Evolutionary conservation across 64 coral and sea anemone genomes (phyloP).

Genomic region (Actinia tenebrosa): DNA sequence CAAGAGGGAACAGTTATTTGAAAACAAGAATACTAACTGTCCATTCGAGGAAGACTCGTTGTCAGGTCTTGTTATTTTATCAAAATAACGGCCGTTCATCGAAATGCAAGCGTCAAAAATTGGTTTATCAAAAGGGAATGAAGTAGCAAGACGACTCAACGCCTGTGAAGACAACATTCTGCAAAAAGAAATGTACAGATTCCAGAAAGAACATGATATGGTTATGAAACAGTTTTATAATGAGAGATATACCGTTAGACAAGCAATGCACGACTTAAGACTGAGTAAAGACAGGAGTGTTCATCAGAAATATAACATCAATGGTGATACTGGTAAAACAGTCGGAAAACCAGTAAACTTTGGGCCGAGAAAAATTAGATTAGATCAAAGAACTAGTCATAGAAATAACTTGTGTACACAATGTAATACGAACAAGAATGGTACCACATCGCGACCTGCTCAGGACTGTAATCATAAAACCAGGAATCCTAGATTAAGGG

Average conservation of each 20-base stretch:
- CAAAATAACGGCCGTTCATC: not conserved
- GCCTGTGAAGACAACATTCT: conserved; percentile 51
- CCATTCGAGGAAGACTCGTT: not conserved
- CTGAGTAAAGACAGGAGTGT: not conserved
- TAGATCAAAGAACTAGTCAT: not conserved
- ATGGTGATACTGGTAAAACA: not conserved
- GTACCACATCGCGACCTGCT: not conserved
- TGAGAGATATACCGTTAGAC: conserved; percentile 26
- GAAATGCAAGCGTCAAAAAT: not conserved
- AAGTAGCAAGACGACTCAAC: conserved; percentile 70
- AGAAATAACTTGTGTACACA: not conserved
- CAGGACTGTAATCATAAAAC: not conserved
- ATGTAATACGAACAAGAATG: not conserved
- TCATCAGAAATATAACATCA: not conserved
- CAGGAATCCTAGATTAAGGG: not conserved
- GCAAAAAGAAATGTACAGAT: conserved; percentile 53
- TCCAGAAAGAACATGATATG: conserved; percentile 59
- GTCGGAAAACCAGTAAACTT: not conserved
- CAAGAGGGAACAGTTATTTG: not conserved
- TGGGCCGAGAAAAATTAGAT: not conserved
- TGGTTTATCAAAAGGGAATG: conserved; percentile 38
- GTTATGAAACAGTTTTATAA: conserved; percentile 51
- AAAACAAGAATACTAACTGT: not conserved
- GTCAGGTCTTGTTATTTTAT: not conserved
- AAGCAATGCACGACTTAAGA: conserved; percentile 40